phyloP scores from a whole-genome alignment of 2,888 invertebrate species.

The Phaonia tiefii region DNA sequence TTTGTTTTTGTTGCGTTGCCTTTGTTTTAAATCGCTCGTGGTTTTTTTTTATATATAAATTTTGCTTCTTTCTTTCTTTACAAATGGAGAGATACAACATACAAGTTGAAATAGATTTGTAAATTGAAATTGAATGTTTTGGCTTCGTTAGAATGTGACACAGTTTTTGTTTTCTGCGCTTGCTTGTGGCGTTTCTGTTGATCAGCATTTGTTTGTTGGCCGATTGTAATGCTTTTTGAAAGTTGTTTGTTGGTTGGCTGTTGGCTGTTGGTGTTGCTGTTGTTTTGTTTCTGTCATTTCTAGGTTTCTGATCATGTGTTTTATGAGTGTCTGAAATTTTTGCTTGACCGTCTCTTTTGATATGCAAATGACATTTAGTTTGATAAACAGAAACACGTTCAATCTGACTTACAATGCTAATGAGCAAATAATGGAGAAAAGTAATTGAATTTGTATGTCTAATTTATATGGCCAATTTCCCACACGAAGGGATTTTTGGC shows the following conservation, averaged over 20 bases:
- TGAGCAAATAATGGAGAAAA: slow-evolving; percentile 18
- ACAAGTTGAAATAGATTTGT: slow-evolving; percentile 35
- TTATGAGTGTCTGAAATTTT: slow-evolving; percentile 25
- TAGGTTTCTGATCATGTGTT: slow-evolving; percentile 40
- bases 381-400: slow-evolving; percentile 2
- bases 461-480: slow-evolving; percentile 17
- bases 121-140: slow-evolving; percentile 62
- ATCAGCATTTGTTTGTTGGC: slow-evolving; percentile 12
- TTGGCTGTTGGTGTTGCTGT: slow-evolving; percentile 6
- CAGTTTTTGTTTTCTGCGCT: slow-evolving; percentile 51
- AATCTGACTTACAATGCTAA: background rate
- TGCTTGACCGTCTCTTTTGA: slow-evolving; percentile 46
- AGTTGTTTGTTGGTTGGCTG: slow-evolving; percentile 16
- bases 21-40: background rate
- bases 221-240: slow-evolving; percentile 26
- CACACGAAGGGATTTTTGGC: slow-evolving; percentile 14
- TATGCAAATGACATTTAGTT: slow-evolving; percentile 51
- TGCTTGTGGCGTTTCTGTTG: slow-evolving; percentile 34
- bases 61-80: background rate
- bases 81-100: slow-evolving; percentile 21
- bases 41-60: background rate
- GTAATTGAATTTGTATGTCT: background rate
- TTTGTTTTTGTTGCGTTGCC: slow-evolving; percentile 6
- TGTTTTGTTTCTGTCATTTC: no score
- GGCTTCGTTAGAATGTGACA: slow-evolving; percentile 62